Evolutionary conservation across 2,113 vertebrate genomes (phyloP).

Genomic region (Crocuta crocuta): DNA sequence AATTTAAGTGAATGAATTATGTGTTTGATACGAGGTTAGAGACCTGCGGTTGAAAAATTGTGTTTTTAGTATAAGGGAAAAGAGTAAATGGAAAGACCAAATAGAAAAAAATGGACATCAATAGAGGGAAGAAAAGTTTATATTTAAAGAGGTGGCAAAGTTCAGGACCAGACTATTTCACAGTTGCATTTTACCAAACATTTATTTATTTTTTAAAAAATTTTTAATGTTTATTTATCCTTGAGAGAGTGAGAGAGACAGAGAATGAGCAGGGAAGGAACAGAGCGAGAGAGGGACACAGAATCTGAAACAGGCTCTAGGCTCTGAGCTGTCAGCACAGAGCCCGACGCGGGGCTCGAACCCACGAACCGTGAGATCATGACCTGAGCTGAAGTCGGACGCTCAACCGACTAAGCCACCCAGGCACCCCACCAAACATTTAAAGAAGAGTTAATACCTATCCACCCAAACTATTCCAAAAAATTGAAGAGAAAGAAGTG

Average conservation of each 20-base stretch:
- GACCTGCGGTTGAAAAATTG: neutral
- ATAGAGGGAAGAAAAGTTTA: slow-evolving; percentile 21
- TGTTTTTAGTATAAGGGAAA: slow-evolving; percentile 12
- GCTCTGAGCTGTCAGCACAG: no score
- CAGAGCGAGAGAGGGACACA: no score
- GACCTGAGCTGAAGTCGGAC: no score
- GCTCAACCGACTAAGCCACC: no score
- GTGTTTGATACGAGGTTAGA: neutral
- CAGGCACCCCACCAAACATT: neutral
- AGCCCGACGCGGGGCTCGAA: no score
- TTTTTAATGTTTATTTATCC: no score
- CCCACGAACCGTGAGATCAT: no score
- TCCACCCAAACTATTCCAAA: neutral
- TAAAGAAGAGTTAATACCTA: neutral
- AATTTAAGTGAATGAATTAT: neutral
- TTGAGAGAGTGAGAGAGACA: no score
- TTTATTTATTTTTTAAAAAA: neutral
- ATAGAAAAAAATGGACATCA: neutral
- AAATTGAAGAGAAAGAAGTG: neutral
- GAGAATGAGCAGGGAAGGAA: no score
- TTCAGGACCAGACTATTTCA: neutral
- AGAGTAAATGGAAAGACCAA: neutral
- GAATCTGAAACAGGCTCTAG: no score
- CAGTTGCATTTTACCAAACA: neutral
- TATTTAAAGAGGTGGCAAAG: neutral